Evolutionary conservation across 2,888 invertebrate species (phyloP), one percentile per base, ranked within the genome.

Genomic region (Lasiommata megera): DNA sequence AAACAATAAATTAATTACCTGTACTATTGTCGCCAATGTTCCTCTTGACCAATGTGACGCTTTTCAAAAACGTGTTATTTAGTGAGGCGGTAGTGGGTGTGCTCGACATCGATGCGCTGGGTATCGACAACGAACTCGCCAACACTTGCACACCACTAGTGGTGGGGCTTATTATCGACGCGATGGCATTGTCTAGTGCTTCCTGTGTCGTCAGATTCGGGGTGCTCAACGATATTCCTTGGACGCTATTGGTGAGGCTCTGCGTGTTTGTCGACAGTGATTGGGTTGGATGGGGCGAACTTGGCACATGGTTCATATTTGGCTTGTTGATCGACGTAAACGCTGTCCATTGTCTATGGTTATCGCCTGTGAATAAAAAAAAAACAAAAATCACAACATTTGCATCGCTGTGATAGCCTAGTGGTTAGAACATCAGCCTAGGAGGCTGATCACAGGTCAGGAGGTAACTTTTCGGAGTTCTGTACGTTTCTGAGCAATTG

Each of bases 1-100:
- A 23, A 3, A 23, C 23, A 23, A 14, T 8, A 8, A 12, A 1
- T 29, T 3, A 31, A 14, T 76, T 53, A 88, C 90, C 87, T 46
- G 85, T 77, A 34, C 80, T 70, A 62, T 78, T 84, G 60, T 88
- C 89, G 2, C 77, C 77, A 16, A 79, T 75, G 44, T 77, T 82
- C 67, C 89, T 76, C 63, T 91, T 91, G 37, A 91, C 84, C 28
- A 91, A 67, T 1, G 91, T 89, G 9, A 90, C 86, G 59, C 86
- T 88, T 69, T 89, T 89, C 48, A 91, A 64, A 29, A 88, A 65
- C 0, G 84, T 73, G 50, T 76, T 84, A 46, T 73, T 77, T 14
- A 81, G 23, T 1, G 53, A 43, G 0, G 53, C n/a, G 2, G 53
- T 64, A 0, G 82, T 68, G 0, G 74, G 71, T 8, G 79, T 72